phyloP scores from a whole-genome alignment of 2,888 invertebrate genomes.

The Melieria picta region DNA sequence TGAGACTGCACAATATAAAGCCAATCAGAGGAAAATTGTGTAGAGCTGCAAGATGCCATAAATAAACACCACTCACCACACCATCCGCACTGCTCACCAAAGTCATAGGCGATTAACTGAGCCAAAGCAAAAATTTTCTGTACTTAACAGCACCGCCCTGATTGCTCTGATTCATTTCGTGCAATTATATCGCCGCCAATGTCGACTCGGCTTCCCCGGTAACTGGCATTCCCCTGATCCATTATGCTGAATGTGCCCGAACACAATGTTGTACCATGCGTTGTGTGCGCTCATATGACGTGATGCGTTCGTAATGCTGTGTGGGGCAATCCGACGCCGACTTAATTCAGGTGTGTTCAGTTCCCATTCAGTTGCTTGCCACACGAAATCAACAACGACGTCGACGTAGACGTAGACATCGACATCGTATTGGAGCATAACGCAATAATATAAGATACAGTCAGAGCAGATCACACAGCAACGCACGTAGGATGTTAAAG shows the following conservation, averaged over 20 bases:
- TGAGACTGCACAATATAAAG: too few species aligned
- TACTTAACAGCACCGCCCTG: background rate
- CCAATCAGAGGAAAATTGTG: too few species aligned
- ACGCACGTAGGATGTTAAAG: conserved; percentile 62
- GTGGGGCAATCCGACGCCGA: conserved; percentile 32
- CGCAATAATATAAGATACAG: background rate
- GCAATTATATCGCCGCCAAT: background rate
- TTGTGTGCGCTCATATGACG: conserved; percentile 43
- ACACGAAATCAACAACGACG: conserved; percentile 4
- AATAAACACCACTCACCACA: too few species aligned
- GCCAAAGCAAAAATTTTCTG: background rate
- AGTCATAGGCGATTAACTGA: too few species aligned
- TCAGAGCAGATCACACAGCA: conserved; percentile 10
- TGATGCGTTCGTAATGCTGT: conserved; percentile 48
- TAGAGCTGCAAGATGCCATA: too few species aligned
- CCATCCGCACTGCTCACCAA: too few species aligned
- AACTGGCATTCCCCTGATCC: too few species aligned
- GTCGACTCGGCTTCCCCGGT: too few species aligned
- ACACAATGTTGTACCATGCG: background rate
- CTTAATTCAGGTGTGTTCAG: conserved; percentile 50
- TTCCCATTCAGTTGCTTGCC: conserved; percentile 4
- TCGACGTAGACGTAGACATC: too few species aligned
- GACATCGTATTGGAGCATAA: too few species aligned
- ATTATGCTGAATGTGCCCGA: too few species aligned
- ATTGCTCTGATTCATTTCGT: conserved; percentile 4